A percentile compares a stretch with the other conserved stretches of the same genome.
These are phyloP conservation scores for Noctua pronuba DNA, from an alignment of 2,888 invertebrate species.

Conservation along the genomic window DNA sequence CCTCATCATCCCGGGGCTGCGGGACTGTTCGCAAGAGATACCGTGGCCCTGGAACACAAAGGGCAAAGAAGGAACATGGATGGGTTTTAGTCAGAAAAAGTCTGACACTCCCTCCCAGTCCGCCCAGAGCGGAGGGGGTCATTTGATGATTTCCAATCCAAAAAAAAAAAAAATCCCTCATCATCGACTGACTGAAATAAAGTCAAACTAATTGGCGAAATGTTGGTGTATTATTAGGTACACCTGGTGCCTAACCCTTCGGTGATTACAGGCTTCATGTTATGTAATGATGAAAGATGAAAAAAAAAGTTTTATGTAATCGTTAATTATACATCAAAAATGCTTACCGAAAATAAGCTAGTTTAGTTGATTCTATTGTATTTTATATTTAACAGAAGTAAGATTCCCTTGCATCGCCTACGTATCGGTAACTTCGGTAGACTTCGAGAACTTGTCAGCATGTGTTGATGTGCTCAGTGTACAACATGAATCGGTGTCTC, in stretches of 20 bases:
- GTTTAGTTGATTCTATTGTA: neutral
- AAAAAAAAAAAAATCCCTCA: too few species aligned
- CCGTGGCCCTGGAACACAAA: too few species aligned
- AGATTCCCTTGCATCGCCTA: constrained; percentile 92
- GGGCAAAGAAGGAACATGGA: too few species aligned
- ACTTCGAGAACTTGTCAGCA: constrained; percentile 89
- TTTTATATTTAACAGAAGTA: constrained; percentile 83
- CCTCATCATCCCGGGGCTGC: too few species aligned
- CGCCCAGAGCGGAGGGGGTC: too few species aligned
- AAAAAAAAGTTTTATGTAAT: neutral
- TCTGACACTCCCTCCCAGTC: too few species aligned
- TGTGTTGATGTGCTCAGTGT: constrained; percentile 91
- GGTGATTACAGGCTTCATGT: neutral
- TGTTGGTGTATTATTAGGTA: too few species aligned
- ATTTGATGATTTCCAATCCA: too few species aligned
- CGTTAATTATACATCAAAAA: neutral
- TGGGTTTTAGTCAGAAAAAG: too few species aligned
- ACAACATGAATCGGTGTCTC: constrained; percentile 91
- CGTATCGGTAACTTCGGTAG: constrained; percentile 90
- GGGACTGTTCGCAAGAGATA: too few species aligned
- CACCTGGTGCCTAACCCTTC: neutral
- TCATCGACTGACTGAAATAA: too few species aligned
- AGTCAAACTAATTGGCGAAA: too few species aligned
- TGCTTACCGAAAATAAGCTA: neutral
- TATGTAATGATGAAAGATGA: neutral